A percentile compares a stretch with the other conserved stretches of the same genome.
These are phyloP conservation scores for Colletes gigas DNA, from an alignment of 1,140 invertebrate species.

Conservation along the genomic window DNA sequence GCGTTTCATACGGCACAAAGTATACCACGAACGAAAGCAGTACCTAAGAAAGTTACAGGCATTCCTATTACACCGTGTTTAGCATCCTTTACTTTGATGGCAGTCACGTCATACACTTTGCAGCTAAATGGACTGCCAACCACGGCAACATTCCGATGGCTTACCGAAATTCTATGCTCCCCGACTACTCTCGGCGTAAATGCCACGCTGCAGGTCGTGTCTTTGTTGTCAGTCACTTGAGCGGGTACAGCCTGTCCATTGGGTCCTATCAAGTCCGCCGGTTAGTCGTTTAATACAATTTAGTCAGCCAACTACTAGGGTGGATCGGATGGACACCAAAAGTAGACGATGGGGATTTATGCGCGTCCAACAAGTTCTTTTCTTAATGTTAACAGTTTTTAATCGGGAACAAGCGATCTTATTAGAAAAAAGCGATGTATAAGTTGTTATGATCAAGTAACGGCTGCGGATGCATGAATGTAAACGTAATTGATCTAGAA, in stretches of 20 bases:
- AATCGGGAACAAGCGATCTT: conserved; percentile 36
- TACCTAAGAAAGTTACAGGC: conserved; percentile 96
- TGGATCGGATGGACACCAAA: conserved; percentile 56
- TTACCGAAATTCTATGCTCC: conserved; percentile 94
- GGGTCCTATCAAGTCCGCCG: conserved; percentile 86
- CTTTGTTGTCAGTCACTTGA: conserved; percentile 90
- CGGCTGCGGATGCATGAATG: conserved; percentile 10
- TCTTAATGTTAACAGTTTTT: conserved; percentile 40
- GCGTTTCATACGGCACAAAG: background rate
- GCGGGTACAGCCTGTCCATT: conserved; percentile 93
- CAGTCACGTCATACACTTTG: conserved; percentile 96
- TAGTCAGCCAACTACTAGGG: conserved; percentile 71
- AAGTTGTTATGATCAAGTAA: conserved; percentile 36
- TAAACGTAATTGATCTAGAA: conserved; percentile 8
- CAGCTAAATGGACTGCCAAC: conserved; percentile 94
- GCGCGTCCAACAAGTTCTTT: conserved; percentile 26
- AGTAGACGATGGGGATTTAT: conserved; percentile 26
- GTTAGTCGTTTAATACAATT: conserved; percentile 79
- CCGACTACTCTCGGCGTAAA: conserved; percentile 93
- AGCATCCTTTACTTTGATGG: conserved; percentile 96
- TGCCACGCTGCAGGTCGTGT: conserved; percentile 91
- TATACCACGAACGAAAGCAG: background rate
- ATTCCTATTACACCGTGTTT: conserved; percentile 94
- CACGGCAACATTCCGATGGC: conserved; percentile 88
- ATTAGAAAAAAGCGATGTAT: conserved; percentile 36